Base-by-base conservation (phyloP, 2,797 vertebrate genomes). In the Pachyuromys duprasi region DNA sequence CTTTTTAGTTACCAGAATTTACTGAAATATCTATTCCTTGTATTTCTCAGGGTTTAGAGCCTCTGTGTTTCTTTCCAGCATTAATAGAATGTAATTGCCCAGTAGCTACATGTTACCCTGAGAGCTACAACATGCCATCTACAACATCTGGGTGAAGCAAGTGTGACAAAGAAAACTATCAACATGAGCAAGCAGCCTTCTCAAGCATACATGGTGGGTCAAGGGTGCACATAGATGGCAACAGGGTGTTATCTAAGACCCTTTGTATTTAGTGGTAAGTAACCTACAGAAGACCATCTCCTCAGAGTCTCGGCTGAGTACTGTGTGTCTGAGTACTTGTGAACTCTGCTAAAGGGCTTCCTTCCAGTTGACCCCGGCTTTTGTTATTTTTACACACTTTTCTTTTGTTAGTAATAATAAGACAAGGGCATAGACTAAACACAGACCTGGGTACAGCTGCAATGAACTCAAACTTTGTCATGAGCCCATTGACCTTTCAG, bases 1-100 rank as follows among this genome's bases (percentile, higher is more conserved):
- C 17, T 20, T 62, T 80, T 62, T 36, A 69, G 24, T 42, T 69
- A 81, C 74, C n/a, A 70, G 60, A 26, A 76, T 89, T 81, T 33
- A 70, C 53, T 20, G 55, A 90, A 63, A 76, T 36, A 28, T 17
- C 3, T 8, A 45, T 39, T 69, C 36, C 49, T 31, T 80, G 2
- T 26, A 33, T 63, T 78, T 11, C 57, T 33, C 55, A 49, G 57
- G 17, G 55, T 17, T 45, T 20, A 45, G 36, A 63, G 69, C 55
- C n/a, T 63, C n/a, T 8, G 17, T 31, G 13, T 60, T 57, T 93
- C 60, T 87, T 78, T 24, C 33, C 2, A 1, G 26, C 5, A 22
- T 39, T 0, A 5, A 39, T 0, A 74, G 63, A 60, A 33, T 28
- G n/a, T 33, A 15, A 39, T 9, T 22, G 31, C 1, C n/a, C 1